Conservation (phyloP, 2,113 vertebrate species). For the Sylvilagus bachmani region DNA sequence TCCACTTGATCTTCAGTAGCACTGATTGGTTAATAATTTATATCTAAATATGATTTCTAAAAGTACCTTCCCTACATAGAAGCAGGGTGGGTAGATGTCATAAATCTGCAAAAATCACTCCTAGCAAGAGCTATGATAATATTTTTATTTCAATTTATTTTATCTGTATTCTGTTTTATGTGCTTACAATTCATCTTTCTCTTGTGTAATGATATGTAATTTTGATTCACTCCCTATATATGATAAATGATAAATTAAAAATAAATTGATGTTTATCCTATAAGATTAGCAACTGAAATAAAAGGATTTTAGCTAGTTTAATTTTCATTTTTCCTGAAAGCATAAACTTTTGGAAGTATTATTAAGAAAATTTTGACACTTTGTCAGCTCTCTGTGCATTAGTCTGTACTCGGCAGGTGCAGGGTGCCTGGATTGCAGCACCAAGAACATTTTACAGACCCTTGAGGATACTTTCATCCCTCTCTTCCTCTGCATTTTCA, state of each 20-base stretch:
- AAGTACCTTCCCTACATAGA: slow-evolving; percentile 9
- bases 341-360: not conserved
- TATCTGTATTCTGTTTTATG: not conserved
- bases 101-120: not conserved
- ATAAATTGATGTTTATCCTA: not conserved
- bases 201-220: not conserved
- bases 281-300: not conserved
- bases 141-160: slow-evolving; percentile 30
- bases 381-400: rapidly evolving
- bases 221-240: not conserved
- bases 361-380: not conserved
- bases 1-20: slow-evolving; percentile 8
- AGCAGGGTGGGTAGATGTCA: not conserved
- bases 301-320: not conserved
- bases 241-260: slow-evolving; percentile 29
- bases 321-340: not conserved
- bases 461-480: not conserved
- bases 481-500: not conserved
- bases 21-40: slow-evolving; percentile 61
- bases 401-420: not conserved
- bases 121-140: slow-evolving; percentile 28
- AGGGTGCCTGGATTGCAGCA: rapidly evolving
- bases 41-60: slow-evolving; percentile 21
- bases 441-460: not conserved
- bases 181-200: not conserved